These are phyloP conservation scores for Listrodromus nycthemerus DNA, from an alignment of 2,888 invertebrate species.

Conservation along the genomic window DNA sequence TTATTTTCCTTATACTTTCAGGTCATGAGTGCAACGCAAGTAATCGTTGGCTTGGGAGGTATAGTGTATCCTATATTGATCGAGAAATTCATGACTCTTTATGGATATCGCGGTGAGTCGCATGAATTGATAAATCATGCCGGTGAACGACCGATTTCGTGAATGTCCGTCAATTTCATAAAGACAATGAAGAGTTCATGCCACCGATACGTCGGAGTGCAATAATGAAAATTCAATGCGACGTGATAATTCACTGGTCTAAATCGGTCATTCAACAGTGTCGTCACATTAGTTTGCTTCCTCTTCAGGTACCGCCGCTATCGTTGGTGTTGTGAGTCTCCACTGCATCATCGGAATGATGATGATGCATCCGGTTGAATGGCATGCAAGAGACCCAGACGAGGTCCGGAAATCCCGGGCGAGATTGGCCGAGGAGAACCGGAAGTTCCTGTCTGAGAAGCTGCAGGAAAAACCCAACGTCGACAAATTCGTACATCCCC, in stretches of 20 bases:
- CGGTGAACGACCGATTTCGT: constrained; percentile 6
- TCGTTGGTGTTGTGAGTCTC: constrained; percentile 89
- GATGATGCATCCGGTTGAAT: constrained; percentile 90
- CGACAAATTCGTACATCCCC: constrained; percentile 66
- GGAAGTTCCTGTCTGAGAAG: constrained; percentile 61
- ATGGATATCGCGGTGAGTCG: constrained; percentile 88
- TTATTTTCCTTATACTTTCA: constrained; percentile 61
- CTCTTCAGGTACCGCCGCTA: constrained; percentile 85
- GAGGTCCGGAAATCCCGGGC: constrained; percentile 72
- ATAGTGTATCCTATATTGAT: constrained; percentile 89
- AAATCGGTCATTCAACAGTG: background rate
- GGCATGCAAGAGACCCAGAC: constrained; percentile 85
- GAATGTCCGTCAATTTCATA: background rate
- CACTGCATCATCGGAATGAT: constrained; percentile 89
- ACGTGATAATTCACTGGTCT: background rate
- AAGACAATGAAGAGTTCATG: background rate
- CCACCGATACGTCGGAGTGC: background rate
- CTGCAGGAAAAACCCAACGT: constrained; percentile 59
- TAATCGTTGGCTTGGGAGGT: constrained; percentile 88
- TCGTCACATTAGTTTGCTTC: constrained; percentile 21
- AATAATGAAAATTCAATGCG: background rate
- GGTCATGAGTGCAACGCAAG: constrained; percentile 92
- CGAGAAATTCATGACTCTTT: constrained; percentile 87
- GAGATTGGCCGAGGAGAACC: constrained; percentile 70
- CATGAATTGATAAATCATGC: background rate